Conservation (phyloP, 1,140 invertebrate genomes). For the Choristoneura fumiferana region DNA sequence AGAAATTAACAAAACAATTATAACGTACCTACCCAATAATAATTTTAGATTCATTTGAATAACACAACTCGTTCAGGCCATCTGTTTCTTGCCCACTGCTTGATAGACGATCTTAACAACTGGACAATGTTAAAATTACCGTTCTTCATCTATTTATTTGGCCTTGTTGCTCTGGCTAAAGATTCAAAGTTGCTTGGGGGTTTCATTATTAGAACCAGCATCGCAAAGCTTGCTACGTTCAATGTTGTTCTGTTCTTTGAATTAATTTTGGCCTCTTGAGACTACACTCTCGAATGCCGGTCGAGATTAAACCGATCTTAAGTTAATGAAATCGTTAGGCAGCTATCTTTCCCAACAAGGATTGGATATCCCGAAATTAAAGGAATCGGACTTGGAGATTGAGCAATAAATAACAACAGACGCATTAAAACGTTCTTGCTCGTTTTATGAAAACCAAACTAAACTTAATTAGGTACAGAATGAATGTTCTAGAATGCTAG, state of each 20-base stretch:
- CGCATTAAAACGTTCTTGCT: neutral
- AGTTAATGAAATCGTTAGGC: conserved; percentile 51
- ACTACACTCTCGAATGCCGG: conserved; percentile 36
- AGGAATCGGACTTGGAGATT: conserved; percentile 8
- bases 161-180: conserved; percentile 26
- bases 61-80: conserved; percentile 58
- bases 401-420: conserved; percentile 7
- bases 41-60: conserved; percentile 51
- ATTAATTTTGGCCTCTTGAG: conserved; percentile 70
- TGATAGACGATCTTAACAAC: conserved; percentile 34
- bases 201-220: neutral
- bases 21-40: conserved; percentile 35
- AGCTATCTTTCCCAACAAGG: conserved; percentile 24
- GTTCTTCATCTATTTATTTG: conserved; percentile 2
- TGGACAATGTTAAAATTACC: conserved; percentile 28
- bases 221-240: conserved; percentile 21
- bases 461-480: too few relatives aligned
- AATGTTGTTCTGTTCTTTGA: conserved; percentile 66
- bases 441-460: too few relatives aligned
- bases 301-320: conserved; percentile 59
- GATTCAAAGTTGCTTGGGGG: conserved; percentile 25
- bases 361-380: conserved; percentile 16
- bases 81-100: conserved; percentile 56
- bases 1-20: conserved; percentile 66
- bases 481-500: too few relatives aligned